phyloP scores from a whole-genome alignment of 2,113 vertebrate genomes.

The Silurus asotus region DNA sequence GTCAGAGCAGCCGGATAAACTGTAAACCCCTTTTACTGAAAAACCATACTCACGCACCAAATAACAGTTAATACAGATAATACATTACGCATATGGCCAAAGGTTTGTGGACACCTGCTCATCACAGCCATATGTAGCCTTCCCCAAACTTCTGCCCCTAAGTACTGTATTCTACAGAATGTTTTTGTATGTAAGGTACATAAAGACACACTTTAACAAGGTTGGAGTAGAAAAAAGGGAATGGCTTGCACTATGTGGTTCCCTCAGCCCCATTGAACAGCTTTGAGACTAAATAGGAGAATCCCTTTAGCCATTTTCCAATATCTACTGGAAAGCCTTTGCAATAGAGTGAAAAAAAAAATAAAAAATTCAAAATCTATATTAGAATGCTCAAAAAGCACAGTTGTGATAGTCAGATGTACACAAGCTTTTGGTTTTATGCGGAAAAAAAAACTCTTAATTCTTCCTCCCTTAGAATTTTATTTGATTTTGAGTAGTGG shows the following conservation, averaged over 20 bases:
- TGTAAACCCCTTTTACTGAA: no score
- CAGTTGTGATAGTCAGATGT: not conserved
- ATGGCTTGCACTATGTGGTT: not conserved
- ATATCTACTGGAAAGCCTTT: not conserved
- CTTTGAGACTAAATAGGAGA: not conserved
- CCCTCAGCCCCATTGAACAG: not conserved
- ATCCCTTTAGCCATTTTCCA: not conserved
- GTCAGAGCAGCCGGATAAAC: no score
- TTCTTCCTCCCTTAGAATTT: not conserved
- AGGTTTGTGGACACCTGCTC: not conserved
- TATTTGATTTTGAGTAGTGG: no score
- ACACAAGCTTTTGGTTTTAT: not conserved
- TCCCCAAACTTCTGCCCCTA: not conserved
- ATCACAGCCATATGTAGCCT: not conserved
- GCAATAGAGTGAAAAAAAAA: not conserved
- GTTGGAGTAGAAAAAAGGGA: not conserved
- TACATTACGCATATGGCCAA: not conserved
- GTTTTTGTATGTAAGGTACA: not conserved
- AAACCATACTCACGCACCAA: no score
- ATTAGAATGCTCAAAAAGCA: not conserved
- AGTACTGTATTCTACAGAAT: not conserved
- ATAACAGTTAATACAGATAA: not conserved
- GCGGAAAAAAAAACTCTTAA: not conserved
- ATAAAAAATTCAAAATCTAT: not conserved
- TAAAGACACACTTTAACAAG: not conserved